Evolutionary conservation across 2,888 invertebrate species (phyloP), one percentile per base, ranked within the genome.

Genomic region (Microlaimidae sp.): DNA sequence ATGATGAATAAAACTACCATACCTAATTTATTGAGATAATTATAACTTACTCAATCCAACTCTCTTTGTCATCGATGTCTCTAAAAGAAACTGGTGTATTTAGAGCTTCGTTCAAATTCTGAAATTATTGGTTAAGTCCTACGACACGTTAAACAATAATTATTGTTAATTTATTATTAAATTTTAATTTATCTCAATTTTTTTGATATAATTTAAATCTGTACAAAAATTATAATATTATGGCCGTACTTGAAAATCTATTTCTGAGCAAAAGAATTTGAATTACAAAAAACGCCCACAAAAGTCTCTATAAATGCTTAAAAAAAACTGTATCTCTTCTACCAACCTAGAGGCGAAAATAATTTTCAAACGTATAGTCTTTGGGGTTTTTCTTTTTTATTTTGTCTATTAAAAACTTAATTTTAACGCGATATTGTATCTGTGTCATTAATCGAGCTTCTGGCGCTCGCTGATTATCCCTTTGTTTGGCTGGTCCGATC

Each of bases 11-110:
- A n/a, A n/a, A n/a, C n/a, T n/a, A n/a, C n/a, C n/a, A n/a, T n/a
- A n/a, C n/a, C n/a, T n/a, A n/a, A n/a, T n/a, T n/a, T n/a, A n/a
- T n/a, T n/a, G n/a, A n/a, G n/a, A n/a, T 17, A 32, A 32, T 17
- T 32, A 32, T 32, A 3, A 66, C 74, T 70, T 57, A 82, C 82
- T 92, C 93, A 72, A 97, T 95, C 95, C 95, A 97, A 5, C 90
- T 89, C 74, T 97, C 95, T 75, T 97, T 95, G 70, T 97, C 95
- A 59, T 95, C 95, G 70, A 97, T 92, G 71, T 97, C 95, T 52
- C 95, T 78, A 80, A 95, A 89, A 83, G 97, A 97, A 75, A 97
- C 95, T 73, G 97, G 95, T 69, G 97, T 79, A 5, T 92, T 93
- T 70, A 92, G 85, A 42, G 95, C 93, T 74, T 97, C 95, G 72